These are phyloP conservation scores for Rafetus swinhoei DNA, from an alignment of 2,113 vertebrate species.

Conservation along the genomic window DNA sequence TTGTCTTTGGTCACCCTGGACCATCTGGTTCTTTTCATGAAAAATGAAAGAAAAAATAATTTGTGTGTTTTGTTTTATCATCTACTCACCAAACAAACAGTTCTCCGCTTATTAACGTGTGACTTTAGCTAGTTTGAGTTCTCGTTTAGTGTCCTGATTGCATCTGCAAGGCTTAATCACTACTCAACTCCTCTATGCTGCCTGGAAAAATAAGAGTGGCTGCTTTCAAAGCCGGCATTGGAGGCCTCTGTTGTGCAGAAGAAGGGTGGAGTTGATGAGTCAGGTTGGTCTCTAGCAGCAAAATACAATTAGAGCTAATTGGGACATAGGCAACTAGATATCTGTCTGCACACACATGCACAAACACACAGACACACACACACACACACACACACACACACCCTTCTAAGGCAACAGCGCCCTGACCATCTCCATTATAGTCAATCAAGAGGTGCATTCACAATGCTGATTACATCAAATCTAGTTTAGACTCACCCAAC, in stretches of 20 bases:
- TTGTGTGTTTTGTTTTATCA: neutral
- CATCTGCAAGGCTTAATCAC: conserved; percentile 30
- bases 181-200: neutral
- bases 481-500: conserved; percentile 34
- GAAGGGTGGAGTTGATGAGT: conserved; percentile 44
- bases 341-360: conserved; percentile 39
- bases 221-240: conserved; percentile 41
- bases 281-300: conserved; percentile 40
- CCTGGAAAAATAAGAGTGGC: conserved; percentile 57
- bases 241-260: conserved; percentile 38
- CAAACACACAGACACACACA: conserved; percentile 50
- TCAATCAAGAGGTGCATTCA: conserved; percentile 15
- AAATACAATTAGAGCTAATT: conserved; percentile 68
- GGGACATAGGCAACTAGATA: conserved; percentile 9
- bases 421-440: conserved; percentile 57
- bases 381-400: conserved; percentile 39
- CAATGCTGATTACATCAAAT: conserved; percentile 38
- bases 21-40: neutral
- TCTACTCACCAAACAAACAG: no score
- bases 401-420: conserved; percentile 42
- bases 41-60: neutral
- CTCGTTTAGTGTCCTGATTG: neutral
- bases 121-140: neutral
- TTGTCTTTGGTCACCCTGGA: neutral
- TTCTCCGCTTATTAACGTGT: no score